phyloP scores from a whole-genome alignment of 2,797 vertebrate species.

The Dermochelys coriacea region DNA sequence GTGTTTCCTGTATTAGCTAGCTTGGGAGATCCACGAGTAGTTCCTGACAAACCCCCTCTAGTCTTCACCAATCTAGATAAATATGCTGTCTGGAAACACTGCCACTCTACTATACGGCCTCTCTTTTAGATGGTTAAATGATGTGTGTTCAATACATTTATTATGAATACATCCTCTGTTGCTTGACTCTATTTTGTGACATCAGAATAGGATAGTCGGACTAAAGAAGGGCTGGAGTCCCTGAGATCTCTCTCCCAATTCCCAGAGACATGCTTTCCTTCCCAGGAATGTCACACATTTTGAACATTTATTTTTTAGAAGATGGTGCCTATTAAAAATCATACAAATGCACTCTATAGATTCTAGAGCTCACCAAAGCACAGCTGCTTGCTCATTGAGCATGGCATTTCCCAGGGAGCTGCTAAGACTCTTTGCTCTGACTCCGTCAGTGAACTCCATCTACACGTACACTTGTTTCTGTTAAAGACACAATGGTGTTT shows the following conservation, averaged over 20 bases:
- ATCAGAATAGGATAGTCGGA: rapidly evolving
- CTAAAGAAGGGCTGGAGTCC: neutral
- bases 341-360: neutral
- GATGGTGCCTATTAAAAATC: neutral
- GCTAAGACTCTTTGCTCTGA: neutral
- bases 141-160: neutral
- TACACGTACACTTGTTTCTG: neutral
- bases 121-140: neutral
- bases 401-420: neutral
- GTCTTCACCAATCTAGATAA: neutral
- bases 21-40: neutral
- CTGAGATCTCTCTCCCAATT: neutral
- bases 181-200: neutral
- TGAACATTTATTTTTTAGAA: neutral
- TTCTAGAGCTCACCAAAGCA: neutral
- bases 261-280: neutral
- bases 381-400: neutral
- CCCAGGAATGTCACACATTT: neutral
- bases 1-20: too few relatives aligned
- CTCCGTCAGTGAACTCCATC: neutral
- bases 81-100: neutral
- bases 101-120: neutral
- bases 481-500: neutral
- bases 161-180: neutral
- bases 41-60: neutral